Evolutionary conservation across 2,888 invertebrate genomes (phyloP).

Genomic region (Drosophila diplacantha): DNA sequence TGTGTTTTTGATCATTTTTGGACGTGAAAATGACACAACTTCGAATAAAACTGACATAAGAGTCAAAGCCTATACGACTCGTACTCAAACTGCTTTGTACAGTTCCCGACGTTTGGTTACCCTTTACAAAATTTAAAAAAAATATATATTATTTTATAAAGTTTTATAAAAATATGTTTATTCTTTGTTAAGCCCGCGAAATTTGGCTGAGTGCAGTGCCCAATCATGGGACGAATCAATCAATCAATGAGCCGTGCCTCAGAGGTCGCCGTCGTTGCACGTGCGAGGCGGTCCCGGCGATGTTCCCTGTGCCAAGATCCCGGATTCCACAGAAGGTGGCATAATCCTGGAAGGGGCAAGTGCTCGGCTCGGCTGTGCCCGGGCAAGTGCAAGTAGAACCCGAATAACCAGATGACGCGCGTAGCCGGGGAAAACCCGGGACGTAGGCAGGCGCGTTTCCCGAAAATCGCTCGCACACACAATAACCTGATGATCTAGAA

Average conservation of each 20-base stretch:
- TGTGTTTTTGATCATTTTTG: too few species aligned
- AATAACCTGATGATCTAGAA: conserved; percentile 55
- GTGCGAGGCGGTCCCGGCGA: not conserved
- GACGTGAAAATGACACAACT: too few species aligned
- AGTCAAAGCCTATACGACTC: too few species aligned
- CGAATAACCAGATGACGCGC: conserved; percentile 55
- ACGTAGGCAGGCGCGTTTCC: conserved; percentile 33
- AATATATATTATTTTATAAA: too few species aligned
- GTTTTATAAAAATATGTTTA: too few species aligned
- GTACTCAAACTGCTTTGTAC: too few species aligned
- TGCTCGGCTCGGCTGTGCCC: conserved; percentile 2
- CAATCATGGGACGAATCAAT: conserved; percentile 31
- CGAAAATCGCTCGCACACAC: conserved; percentile 36
- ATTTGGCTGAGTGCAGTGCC: not conserved
- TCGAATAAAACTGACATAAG: too few species aligned
- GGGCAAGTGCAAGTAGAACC: conserved; percentile 3
- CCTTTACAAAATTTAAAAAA: not conserved
- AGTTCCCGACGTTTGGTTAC: too few species aligned
- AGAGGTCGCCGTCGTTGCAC: conserved; percentile 3
- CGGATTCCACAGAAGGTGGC: conserved; percentile 19
- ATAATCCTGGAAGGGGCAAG: conserved; percentile 36
- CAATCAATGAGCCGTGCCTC: conserved; percentile 23
- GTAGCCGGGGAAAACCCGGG: conserved; percentile 46
- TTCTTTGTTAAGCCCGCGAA: too few species aligned
- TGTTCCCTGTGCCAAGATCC: not conserved